Evolutionary conservation across 2,888 invertebrate species (phyloP), one percentile per base, ranked within the genome.

Genomic region (Eurois occulta): DNA sequence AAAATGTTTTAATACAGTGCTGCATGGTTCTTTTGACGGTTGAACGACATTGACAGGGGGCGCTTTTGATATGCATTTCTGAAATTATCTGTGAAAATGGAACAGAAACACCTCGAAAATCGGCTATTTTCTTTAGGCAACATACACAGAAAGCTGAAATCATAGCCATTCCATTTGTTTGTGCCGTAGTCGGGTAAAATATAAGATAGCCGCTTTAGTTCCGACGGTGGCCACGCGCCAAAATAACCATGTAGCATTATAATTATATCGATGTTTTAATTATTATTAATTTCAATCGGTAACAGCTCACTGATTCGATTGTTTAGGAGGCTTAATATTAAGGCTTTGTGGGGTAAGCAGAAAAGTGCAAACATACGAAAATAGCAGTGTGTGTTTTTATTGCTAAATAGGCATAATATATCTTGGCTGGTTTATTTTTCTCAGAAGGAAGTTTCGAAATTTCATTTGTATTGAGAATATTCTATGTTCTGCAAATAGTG

Each of bases 251-350:
- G 35, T 32, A 60, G 32, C 60, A 60, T 60, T 60, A 60, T 21
- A 48, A 60, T n/a, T 41, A 52, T 74, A 60, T 68, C 66, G 38
- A 55, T 41, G 43, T 68, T 21, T 41, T 46, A 55, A 43, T 48
- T 67, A 72, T 76, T 58, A 62, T 76, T 79, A 41, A 72, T 68
- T 73, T 67, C 41, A 77, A 66, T 83, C 68, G 77, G 75, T 75
- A 83, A 87, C 76, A 77, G 72, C 38, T 66, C 46, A 77, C 24
- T 84, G 72, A 75, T 66, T 68, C 35, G 7, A 78, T 81, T 79
- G 86, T 76, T 70, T 71, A 74, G n/a, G 69, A 80, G 74, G 80
- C 78, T 80, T 83, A 83, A 78, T 70, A 86, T 77, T 71, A 55
- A 74, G 83, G 82, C 82, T n/a, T 81, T 70, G 18, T n/a, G 58